Percentiles rank a stretch among this genome's conserved stretches.
These are phyloP conservation scores for Cantharis nigra DNA, from an alignment of 2,888 invertebrate species.

Conservation along the genomic window DNA sequence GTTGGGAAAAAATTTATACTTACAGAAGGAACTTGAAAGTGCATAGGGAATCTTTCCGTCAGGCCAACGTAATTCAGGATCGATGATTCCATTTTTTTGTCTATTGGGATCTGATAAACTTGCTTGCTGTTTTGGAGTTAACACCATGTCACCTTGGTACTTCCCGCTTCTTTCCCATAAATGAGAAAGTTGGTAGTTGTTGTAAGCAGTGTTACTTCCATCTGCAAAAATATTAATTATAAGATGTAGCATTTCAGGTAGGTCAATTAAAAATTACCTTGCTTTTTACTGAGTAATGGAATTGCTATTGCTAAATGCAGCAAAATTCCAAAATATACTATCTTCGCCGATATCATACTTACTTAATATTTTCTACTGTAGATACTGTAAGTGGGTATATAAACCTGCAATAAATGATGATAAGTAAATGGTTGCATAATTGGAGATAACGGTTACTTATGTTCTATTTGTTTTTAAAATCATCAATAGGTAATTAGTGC, in stretches of 20 bases:
- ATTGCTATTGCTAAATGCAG: neutral
- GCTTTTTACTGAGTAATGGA: neutral
- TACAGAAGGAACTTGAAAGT: neutral
- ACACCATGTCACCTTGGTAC: slow-evolving; percentile 19
- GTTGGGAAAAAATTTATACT: neutral
- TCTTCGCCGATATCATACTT: neutral
- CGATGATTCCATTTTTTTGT: slow-evolving; percentile 7
- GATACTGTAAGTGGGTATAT: too few species aligned
- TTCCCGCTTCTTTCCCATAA: slow-evolving; percentile 20
- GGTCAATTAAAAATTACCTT: neutral
- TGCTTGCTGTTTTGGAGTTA: neutral
- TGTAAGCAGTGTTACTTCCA: neutral
- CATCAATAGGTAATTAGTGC: too few species aligned
- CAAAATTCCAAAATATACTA: neutral
- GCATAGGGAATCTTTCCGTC: slow-evolving; percentile 4
- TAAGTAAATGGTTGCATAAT: neutral
- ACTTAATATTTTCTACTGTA: neutral
- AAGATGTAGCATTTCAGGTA: neutral
- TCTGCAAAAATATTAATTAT: neutral
- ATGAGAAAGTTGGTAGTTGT: neutral
- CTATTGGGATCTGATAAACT: neutral
- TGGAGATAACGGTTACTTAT: neutral
- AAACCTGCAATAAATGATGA: neutral
- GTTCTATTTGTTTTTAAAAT: neutral
- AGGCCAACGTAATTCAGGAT: neutral